Evolutionary conservation across 1,140 invertebrate genomes (phyloP).

Genomic region (Ooceraea biroi): DNA sequence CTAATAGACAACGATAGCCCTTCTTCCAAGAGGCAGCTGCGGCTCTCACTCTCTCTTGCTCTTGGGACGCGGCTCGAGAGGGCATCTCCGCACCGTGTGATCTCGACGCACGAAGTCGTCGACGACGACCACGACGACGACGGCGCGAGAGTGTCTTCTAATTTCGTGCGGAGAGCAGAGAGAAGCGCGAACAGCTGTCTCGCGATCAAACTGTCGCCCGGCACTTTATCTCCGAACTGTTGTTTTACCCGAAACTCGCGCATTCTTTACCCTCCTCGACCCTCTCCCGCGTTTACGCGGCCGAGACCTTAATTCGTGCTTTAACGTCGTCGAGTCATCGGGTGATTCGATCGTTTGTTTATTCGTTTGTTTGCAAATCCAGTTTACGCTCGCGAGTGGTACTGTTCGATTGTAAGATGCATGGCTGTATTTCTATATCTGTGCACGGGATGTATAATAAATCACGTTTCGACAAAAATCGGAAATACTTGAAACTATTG

Average conservation of each 20-base stretch:
- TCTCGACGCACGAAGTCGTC: conserved; percentile 44
- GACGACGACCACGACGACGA: conserved; percentile 30
- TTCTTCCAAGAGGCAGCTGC: conserved; percentile 57
- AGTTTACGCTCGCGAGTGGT: not conserved
- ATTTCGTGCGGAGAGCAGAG: conserved; percentile 46
- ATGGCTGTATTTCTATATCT: no score
- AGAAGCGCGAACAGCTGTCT: conserved; percentile 58
- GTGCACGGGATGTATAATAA: not conserved
- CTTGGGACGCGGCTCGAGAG: conserved; percentile 12
- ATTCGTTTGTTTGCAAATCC: not conserved
- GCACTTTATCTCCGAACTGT: conserved; percentile 58
- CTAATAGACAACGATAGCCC: conserved; percentile 64
- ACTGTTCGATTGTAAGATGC: not conserved
- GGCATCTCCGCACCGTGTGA: conserved; percentile 45
- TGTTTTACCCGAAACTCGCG: conserved; percentile 30
- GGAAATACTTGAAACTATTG: conserved; percentile 51
- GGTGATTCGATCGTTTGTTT: not conserved
- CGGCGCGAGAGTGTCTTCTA: conserved; percentile 52
- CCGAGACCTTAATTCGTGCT: conserved; percentile 48
- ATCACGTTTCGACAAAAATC: conserved; percentile 17
- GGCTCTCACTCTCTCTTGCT: not conserved
- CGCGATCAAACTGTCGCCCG: conserved; percentile 60
- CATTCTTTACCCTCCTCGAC: no score
- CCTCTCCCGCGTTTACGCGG: not conserved
- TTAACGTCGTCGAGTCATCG: conserved; percentile 4